phyloP scores from a whole-genome alignment of 2,888 invertebrate species.

The Hylaea fasciaria region DNA sequence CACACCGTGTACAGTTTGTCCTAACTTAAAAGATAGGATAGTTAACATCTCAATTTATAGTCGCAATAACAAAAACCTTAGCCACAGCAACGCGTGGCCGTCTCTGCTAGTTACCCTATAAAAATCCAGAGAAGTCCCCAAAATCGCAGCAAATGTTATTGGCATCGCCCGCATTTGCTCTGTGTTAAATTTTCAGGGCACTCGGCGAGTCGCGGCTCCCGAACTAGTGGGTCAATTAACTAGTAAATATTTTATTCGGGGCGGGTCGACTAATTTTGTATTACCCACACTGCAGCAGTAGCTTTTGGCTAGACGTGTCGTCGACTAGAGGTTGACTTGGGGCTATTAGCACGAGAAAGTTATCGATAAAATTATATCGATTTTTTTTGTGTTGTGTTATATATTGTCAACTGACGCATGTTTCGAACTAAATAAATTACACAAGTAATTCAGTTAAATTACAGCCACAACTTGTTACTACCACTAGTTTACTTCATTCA shows the following conservation, averaged over 20 bases:
- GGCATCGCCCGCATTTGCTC: conserved; percentile 6
- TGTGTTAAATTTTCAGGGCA: conserved; percentile 27
- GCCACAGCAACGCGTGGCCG: no score
- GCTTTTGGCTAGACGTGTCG: conserved; percentile 59
- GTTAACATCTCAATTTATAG: no score
- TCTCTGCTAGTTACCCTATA: neutral
- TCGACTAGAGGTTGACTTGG: conserved; percentile 54
- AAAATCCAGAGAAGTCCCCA: neutral
- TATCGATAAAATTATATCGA: conserved; percentile 1
- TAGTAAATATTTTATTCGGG: conserved; percentile 65
- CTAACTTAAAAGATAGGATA: no score
- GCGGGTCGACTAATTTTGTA: conserved; percentile 62
- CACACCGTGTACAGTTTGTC: no score
- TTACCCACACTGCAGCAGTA: conserved; percentile 62
- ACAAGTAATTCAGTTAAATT: no score
- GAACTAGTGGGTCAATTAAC: conserved; percentile 56
- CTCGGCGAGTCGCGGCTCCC: conserved; percentile 23
- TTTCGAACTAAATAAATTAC: no score
- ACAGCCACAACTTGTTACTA: no score
- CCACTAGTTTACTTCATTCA: no score
- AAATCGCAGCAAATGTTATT: conserved; percentile 1
- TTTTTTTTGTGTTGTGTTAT: no score
- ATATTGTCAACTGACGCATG: no score
- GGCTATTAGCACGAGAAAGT: neutral
- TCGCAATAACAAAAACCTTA: no score